Conservation (phyloP, 1,140 invertebrate species). For the Drosophila ambigua region DNA sequence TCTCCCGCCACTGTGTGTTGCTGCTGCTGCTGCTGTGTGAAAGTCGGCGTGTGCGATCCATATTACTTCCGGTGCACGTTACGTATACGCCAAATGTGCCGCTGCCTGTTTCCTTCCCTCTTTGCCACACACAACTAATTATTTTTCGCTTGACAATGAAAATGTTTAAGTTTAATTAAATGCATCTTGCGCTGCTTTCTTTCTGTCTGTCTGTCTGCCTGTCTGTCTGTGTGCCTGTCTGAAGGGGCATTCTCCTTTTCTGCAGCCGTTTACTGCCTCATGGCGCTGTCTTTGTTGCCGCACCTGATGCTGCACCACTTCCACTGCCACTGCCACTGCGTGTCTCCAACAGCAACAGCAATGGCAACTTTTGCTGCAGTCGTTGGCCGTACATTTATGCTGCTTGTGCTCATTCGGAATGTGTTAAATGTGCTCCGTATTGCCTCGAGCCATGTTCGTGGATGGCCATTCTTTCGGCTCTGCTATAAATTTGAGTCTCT, state of each 20-base stretch:
- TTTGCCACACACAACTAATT: constrained; percentile 77
- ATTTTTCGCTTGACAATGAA: constrained; percentile 83
- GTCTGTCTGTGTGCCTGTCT: constrained; percentile 19
- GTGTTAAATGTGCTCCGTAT: constrained; percentile 75
- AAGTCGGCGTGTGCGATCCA: constrained; percentile 49
- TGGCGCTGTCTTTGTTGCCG: constrained; percentile 20
- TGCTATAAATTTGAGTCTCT: constrained; percentile 51
- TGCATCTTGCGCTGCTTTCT: constrained; percentile 76
- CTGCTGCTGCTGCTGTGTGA: constrained; percentile 16
- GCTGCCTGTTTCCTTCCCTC: constrained; percentile 36
- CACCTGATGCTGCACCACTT: constrained; percentile 64
- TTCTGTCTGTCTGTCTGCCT: constrained; percentile 35
- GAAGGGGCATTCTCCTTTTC: no score
- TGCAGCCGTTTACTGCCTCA: no score
- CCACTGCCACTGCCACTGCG: constrained; percentile 6
- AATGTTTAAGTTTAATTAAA: constrained; percentile 84
- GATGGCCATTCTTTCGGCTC: constrained; percentile 21
- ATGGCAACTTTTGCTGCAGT: constrained; percentile 54
- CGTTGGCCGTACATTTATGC: constrained; percentile 65
- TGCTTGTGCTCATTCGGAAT: constrained; percentile 71
- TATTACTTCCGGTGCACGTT: constrained; percentile 77
- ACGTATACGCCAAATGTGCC: constrained; percentile 70
- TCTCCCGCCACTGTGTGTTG: constrained; percentile 5
- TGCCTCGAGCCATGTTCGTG: constrained; percentile 45
- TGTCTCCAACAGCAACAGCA: constrained; percentile 36